A percentile compares a stretch with the other conserved stretches of the same genome.
Evolutionary conservation across 2,113 vertebrate species (phyloP).

Genomic region (Hippocampus zosterae): DNA sequence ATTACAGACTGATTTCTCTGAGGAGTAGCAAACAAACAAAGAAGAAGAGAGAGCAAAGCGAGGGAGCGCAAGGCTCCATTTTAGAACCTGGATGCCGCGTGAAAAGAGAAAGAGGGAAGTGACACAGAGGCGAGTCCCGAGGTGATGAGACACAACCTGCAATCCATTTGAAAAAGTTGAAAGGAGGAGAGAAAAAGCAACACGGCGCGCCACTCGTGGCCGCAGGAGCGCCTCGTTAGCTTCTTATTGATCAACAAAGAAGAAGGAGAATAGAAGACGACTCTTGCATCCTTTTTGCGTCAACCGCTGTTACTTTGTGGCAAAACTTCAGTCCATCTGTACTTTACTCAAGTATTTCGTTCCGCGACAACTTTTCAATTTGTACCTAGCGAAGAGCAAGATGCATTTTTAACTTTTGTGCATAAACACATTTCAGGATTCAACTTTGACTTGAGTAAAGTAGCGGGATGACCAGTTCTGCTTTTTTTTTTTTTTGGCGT

Average conservation of each 20-base stretch:
- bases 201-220: neutral
- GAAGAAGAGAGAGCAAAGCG: slow-evolving; percentile 25
- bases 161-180: slow-evolving; percentile 16
- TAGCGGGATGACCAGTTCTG: neutral
- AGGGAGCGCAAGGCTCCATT: slow-evolving; percentile 26
- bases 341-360: too few relatives aligned
- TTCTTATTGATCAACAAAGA: slow-evolving; percentile 31
- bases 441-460: neutral
- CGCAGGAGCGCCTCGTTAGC: slow-evolving; percentile 27
- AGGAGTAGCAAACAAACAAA: slow-evolving; percentile 52
- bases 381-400: too few relatives aligned
- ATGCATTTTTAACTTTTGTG: too few relatives aligned
- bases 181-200: slow-evolving; percentile 7
- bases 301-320: neutral
- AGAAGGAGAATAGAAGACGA: neutral
- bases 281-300: neutral
- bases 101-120: slow-evolving; percentile 23
- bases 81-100: slow-evolving; percentile 15
- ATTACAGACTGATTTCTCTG: slow-evolving; percentile 61
- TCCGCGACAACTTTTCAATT: too few relatives aligned
- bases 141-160: slow-evolving; percentile 37
- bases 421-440: too few relatives aligned
- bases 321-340: too few relatives aligned
- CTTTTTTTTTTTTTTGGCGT: neutral
- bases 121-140: slow-evolving; percentile 19